Percentiles rank a stretch among this genome's conserved stretches.
Evolutionary conservation across 1,140 invertebrate species (phyloP).

Genomic region (Episyrphus balteatus): DNA sequence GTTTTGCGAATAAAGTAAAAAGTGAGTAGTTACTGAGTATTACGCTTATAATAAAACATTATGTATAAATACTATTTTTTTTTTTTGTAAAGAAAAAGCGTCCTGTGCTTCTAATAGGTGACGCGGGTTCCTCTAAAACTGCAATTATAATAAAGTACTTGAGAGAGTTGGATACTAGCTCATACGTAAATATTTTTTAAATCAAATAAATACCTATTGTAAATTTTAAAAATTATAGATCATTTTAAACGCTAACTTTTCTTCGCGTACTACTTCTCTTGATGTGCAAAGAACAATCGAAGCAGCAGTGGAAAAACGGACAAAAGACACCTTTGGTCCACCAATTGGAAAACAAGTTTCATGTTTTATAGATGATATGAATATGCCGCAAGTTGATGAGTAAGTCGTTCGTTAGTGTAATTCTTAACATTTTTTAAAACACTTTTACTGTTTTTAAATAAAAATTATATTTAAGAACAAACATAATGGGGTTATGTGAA

Average conservation of each 20-base stretch:
- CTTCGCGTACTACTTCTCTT: slow-evolving; percentile 75
- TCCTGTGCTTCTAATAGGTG: slow-evolving; percentile 74
- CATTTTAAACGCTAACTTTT: slow-evolving; percentile 77
- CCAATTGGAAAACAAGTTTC: slow-evolving; percentile 74
- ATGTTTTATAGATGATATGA: slow-evolving; percentile 88
- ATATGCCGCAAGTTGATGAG: slow-evolving; percentile 73
- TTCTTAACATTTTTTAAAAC: no score
- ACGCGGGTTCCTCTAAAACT: slow-evolving; percentile 84
- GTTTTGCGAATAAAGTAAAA: no score
- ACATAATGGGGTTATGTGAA: no score
- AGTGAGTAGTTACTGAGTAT: no score
- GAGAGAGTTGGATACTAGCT: slow-evolving; percentile 51
- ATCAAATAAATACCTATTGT: no score
- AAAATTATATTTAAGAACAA: no score
- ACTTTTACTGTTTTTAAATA: no score
- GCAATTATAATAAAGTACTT: slow-evolving; percentile 76
- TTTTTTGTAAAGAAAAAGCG: slow-evolving; percentile 45
- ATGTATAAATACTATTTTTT: background rate
- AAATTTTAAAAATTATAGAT: slow-evolving; percentile 36
- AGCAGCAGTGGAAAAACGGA: slow-evolving; percentile 75
- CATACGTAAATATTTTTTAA: slow-evolving; percentile 48
- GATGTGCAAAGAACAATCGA: slow-evolving; percentile 81
- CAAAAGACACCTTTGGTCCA: slow-evolving; percentile 80
- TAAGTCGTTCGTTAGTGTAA: slow-evolving; percentile 15
- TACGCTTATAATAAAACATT: background rate